These are phyloP conservation scores for Temnothorax rugatulus DNA, from an alignment of 2,888 invertebrate genomes.

Conservation along the genomic window DNA sequence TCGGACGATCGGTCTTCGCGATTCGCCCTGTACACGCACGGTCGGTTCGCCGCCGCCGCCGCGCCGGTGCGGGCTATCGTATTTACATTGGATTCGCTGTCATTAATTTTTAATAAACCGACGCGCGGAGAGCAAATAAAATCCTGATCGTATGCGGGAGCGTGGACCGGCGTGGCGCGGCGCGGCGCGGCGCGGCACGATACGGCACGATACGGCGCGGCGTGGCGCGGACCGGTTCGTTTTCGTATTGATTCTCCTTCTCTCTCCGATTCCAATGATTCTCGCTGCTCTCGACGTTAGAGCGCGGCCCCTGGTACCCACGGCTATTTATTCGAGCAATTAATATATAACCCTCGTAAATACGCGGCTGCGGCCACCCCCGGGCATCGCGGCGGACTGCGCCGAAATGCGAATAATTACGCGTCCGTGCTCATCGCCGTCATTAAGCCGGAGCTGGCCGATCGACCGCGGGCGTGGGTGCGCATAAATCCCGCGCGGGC, in stretches of 20 bases:
- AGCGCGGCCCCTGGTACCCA: constrained; percentile 55
- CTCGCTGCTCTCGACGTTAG: not conserved
- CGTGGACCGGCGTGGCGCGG: constrained; percentile 65
- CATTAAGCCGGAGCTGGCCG: constrained; percentile 72
- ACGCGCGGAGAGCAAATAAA: constrained; percentile 74
- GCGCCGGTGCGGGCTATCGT: constrained; percentile 73
- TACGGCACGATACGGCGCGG: constrained; percentile 61
- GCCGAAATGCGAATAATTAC: constrained; percentile 82
- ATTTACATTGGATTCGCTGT: constrained; percentile 81
- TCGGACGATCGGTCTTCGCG: constrained; percentile 44
- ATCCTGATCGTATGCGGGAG: constrained; percentile 72
- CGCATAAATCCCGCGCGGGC: constrained; percentile 54
- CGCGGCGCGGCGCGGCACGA: constrained; percentile 53
- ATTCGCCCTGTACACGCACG: constrained; percentile 18
- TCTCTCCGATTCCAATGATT: constrained; percentile 42
- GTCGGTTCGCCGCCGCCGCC: constrained; percentile 1
- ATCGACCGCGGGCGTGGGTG: constrained; percentile 47
- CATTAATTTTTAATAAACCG: constrained; percentile 84
- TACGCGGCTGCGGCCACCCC: constrained; percentile 76
- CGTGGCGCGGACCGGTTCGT: constrained; percentile 78
- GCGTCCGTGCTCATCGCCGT: constrained; percentile 80
- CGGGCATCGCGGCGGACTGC: constrained; percentile 70
- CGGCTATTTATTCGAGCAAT: constrained; percentile 85
- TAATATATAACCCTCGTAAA: constrained; percentile 86
- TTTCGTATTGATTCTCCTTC: constrained; percentile 68